Evolutionary conservation across 2,888 invertebrate species (phyloP), one percentile per base, ranked within the genome.

Genomic region (Opisthograptis luteolata): DNA sequence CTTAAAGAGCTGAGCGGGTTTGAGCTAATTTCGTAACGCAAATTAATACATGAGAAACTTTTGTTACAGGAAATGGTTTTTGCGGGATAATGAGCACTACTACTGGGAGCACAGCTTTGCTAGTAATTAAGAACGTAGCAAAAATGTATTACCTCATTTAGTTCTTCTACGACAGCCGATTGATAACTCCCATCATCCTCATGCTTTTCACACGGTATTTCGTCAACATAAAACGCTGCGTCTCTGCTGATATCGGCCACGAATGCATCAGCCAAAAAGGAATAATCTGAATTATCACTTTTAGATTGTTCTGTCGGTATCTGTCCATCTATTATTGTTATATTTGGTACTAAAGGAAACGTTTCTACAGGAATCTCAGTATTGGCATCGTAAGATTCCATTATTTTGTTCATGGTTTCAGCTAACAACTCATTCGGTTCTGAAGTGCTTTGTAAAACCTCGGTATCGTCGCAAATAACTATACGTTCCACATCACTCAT

Each of bases 401-500:
- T 68, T 8, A 84, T 77, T 46, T 77, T 74, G 2, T 63, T 63
- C 58, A 82, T 77, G 19, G 70, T 69, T 52, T 73, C 68, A 47
- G 64, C 63, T 22, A 76, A 22, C 4, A 73, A 36, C 30, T 76
- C 66, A 34, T 64, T 70, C 8, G 63, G 35, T 35, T 76, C 74
- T 3, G 58, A 28, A 31, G 56, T 60, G 37, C 28, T 65, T 55
- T 70, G 53, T 31, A 54, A 31, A 0, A 62, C 41, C 37, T 70
- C 70, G 22, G 58, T 49, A 14, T 81, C 76, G 24, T 79, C 68
- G 19, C 62, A 59, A 13, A 65, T 52, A 32, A 68, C 51, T 5
- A 73, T 65, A 31, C 52, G 68, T 52, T 84, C 83, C 14, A 87
- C 80, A 25, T 85, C 84, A 52, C 85, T 87, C 82, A 87, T 84